phyloP scores from a whole-genome alignment of 2,888 invertebrate genomes.

The Charanyca ferruginea region DNA sequence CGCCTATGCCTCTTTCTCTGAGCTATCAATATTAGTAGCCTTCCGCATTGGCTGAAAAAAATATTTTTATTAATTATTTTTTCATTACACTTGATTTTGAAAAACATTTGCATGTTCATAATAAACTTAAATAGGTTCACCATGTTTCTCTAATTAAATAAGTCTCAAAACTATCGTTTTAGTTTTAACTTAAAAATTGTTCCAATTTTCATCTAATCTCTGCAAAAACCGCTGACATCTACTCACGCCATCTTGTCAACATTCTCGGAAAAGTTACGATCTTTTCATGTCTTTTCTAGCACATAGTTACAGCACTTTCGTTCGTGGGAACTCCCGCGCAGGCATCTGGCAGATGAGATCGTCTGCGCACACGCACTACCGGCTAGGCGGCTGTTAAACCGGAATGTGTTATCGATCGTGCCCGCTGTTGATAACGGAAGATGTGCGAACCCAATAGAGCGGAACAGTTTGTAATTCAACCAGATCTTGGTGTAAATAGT shows the following conservation, averaged over 20 bases:
- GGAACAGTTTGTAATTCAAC: slow-evolving; percentile 41
- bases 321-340: slow-evolving; percentile 57
- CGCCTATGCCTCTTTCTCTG: too few species aligned
- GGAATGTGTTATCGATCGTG: slow-evolving; percentile 47
- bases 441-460: slow-evolving; percentile 44
- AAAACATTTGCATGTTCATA: too few species aligned
- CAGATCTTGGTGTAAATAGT: slow-evolving; percentile 30
- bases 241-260: slow-evolving; percentile 33
- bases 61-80: too few species aligned
- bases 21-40: too few species aligned
- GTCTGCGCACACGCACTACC: slow-evolving; percentile 34
- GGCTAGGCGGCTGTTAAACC: slow-evolving; percentile 27
- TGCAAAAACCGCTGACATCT: slow-evolving; percentile 1
- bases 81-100: too few species aligned
- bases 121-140: too few species aligned
- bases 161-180: not conserved
- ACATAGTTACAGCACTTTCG: slow-evolving; percentile 50
- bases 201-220: slow-evolving; percentile 2
- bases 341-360: slow-evolving; percentile 42
- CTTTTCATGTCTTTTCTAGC: slow-evolving; percentile 35
- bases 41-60: not conserved
- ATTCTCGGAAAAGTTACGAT: slow-evolving; percentile 33
- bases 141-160: too few species aligned
- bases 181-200: not conserved
- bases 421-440: slow-evolving; percentile 48